Conservation (phyloP, 2,113 vertebrate species). For the Tachysurus fulvidraco region DNA sequence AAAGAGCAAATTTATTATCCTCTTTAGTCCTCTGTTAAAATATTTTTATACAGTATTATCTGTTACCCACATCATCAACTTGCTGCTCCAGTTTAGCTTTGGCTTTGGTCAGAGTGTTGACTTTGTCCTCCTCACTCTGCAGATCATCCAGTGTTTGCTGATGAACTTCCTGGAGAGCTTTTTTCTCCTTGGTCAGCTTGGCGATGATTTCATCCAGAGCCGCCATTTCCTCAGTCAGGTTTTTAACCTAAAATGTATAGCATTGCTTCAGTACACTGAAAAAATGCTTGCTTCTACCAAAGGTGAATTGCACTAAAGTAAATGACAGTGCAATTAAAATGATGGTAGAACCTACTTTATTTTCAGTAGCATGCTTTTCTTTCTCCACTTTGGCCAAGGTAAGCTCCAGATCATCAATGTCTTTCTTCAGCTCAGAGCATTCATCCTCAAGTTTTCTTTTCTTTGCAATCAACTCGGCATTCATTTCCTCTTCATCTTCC, state of each 20-base stretch:
- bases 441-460: conserved; percentile 84
- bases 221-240: conserved; percentile 82
- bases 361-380: conserved; percentile 89
- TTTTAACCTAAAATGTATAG: conserved; percentile 74
- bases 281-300: neutral
- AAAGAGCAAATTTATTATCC: neutral
- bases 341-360: conserved; percentile 74
- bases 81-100: conserved; percentile 83
- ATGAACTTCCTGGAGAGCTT: conserved; percentile 79
- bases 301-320: neutral
- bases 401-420: conserved; percentile 83
- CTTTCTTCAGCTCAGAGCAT: conserved; percentile 82
- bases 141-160: conserved; percentile 81
- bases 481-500: conserved; percentile 88
- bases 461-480: conserved; percentile 79
- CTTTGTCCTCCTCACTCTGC: conserved; percentile 82
- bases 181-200: conserved; percentile 83
- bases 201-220: conserved; percentile 78
- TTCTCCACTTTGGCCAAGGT: conserved; percentile 87
- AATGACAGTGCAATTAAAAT: neutral
- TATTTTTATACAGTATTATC: neutral
- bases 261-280: neutral
- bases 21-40: neutral
- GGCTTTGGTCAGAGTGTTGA: conserved; percentile 76
- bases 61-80: conserved; percentile 73